A percentile compares a stretch with the other conserved stretches of the same genome.
These are phyloP conservation scores for Vanessa tameamea DNA, from an alignment of 1,140 invertebrate species.

Conservation along the genomic window DNA sequence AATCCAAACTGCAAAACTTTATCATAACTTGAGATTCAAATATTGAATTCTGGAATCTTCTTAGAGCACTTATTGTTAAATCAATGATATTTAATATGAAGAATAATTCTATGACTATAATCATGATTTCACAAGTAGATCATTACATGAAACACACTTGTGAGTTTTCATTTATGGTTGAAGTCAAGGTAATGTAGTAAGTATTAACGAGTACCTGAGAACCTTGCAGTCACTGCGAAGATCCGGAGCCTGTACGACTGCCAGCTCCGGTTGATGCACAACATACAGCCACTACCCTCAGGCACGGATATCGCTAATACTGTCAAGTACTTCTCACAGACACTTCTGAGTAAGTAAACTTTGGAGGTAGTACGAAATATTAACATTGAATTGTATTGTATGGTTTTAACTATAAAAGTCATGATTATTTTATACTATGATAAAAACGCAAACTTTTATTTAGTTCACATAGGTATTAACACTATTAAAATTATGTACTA, in stretches of 20 bases:
- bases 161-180: not conserved
- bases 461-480: too few relatives aligned
- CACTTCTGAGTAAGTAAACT: slow-evolving; percentile 91
- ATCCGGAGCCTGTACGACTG: slow-evolving; percentile 97
- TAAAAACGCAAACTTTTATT: too few relatives aligned
- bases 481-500: too few relatives aligned
- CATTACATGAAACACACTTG: not conserved
- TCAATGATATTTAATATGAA: too few relatives aligned
- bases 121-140: too few relatives aligned
- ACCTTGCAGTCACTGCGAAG: slow-evolving; percentile 95
- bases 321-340: slow-evolving; percentile 98
- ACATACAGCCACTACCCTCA: slow-evolving; percentile 93
- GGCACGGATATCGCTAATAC: slow-evolving; percentile 98
- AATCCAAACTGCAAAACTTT: too few relatives aligned
- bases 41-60: too few relatives aligned
- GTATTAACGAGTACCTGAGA: slow-evolving; percentile 23
- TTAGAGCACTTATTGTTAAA: too few relatives aligned
- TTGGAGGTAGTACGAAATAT: not conserved
- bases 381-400: not conserved
- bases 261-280: slow-evolving; percentile 95
- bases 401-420: not conserved
- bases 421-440: too few relatives aligned
- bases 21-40: too few relatives aligned
- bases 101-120: too few relatives aligned
- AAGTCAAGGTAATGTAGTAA: not conserved